Base-by-base conservation (phyloP, 2,797 vertebrate species). In the Liasis olivaceus region DNA sequence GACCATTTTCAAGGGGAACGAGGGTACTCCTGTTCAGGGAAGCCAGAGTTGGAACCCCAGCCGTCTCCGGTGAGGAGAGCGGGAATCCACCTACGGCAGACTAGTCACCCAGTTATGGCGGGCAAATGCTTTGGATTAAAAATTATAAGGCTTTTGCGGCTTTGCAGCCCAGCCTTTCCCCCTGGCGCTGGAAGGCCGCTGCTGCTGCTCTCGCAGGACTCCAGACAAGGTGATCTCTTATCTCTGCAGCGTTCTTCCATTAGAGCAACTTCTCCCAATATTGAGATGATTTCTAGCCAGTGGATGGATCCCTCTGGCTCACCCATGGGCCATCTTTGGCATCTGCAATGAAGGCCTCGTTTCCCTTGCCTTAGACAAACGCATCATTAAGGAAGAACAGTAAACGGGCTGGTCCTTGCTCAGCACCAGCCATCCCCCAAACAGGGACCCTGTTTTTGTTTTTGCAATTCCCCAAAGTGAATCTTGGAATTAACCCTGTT, bases 51-150 rank as follows among this genome's bases (percentile, higher is more conserved):
- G 4, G 3, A 81, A 81, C 47, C 3, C 42, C 1, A 0, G 36
- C 9, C 9, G 2, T 22, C 17, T 20, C 8, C 0, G 17, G 20
- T 17, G 20, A 42, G 0, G 8, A 42, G 36, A 1, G 17, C 0
- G 31, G 22, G 72, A 7, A 51, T 7, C 51, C 51, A 51, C 7
- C 51, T 51, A 51, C 0, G 51, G 51, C 5, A 51, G 51, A 51
- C 51, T 15, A 0, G 24, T 5, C 3, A 5, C 36, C 9, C 1
- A 1, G 51, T 12, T 20, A 5, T 2, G 36, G 36, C 47, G 47
- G 36, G 36, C 72, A 5, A 81, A 81, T 8, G 2, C 2, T 1
- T 22, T 9, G 72, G 72, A 47, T 47, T 20, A 81, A 36, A 47
- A 47, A 24, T 51, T 51, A 24, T 24, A 5, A 2, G 4, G 9